A percentile compares a stretch with the other conserved stretches of the same genome.
Conservation (phyloP, 2,888 invertebrate genomes). For the Drosophila putrida region DNA sequence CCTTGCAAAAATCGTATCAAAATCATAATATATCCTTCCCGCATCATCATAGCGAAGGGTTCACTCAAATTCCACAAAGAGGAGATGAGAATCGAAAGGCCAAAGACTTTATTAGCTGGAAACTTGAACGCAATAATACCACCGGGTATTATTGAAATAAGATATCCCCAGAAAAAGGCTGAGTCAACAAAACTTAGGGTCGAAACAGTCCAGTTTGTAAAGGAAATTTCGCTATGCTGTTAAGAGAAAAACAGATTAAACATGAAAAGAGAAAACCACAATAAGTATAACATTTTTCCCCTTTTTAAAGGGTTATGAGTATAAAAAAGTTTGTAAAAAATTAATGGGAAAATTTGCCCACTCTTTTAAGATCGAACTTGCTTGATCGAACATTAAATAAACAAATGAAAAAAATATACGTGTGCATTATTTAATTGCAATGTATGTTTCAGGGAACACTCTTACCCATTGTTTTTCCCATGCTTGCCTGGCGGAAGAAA, state of each 20-base stretch:
- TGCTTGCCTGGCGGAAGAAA: slow-evolving; percentile 98
- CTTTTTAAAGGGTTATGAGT: too few species aligned
- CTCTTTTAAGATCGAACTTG: too few species aligned
- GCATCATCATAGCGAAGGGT: slow-evolving; percentile 94
- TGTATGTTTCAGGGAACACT: slow-evolving; percentile 13
- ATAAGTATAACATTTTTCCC: too few species aligned
- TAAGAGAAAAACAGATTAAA: too few species aligned
- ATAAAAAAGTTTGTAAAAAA: too few species aligned
- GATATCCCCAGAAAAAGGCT: slow-evolving; percentile 99
- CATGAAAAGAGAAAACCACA: too few species aligned
- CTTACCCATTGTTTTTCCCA: slow-evolving; percentile 88
- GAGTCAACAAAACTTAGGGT: slow-evolving; percentile 95
- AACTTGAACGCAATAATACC: slow-evolving; percentile 98
- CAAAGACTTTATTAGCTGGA: slow-evolving; percentile 98
- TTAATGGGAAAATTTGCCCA: too few species aligned
- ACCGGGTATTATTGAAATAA: slow-evolving; percentile 99
- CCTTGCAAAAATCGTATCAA: slow-evolving; percentile 97
- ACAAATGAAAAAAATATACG: too few species aligned
- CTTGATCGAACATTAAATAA: too few species aligned
- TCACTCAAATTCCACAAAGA: slow-evolving; percentile 97
- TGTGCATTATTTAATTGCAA: too few species aligned
- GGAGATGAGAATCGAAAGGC: slow-evolving; percentile 96
- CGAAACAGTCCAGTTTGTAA: slow-evolving; percentile 94
- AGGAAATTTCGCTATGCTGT: slow-evolving; percentile 54
- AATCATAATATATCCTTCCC: slow-evolving; percentile 90